Percentiles rank a stretch among this genome's conserved stretches.
Evolutionary conservation across 2,113 vertebrate species (phyloP).

Genomic region (Festucalex cinctus): DNA sequence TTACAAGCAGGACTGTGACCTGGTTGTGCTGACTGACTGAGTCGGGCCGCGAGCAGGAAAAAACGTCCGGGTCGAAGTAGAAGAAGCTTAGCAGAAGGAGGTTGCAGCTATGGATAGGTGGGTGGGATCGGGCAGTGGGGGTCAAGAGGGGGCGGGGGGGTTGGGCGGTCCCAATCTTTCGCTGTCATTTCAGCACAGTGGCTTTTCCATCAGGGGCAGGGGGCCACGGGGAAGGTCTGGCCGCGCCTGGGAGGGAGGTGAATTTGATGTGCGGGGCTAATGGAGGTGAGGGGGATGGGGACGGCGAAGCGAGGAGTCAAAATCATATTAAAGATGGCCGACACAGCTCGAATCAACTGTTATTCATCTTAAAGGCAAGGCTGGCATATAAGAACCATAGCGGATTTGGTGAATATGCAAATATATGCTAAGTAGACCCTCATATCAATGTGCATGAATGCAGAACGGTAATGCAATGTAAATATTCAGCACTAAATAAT

Average conservation of each 20-base stretch:
- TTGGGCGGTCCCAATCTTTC: slow-evolving; percentile 42
- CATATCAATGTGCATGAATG: background rate
- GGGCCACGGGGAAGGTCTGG: slow-evolving; percentile 52
- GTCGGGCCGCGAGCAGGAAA: slow-evolving; percentile 61
- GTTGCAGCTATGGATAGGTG: slow-evolving; percentile 31
- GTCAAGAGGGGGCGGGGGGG: slow-evolving; percentile 35
- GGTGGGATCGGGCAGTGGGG: slow-evolving; percentile 5
- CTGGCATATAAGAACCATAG: background rate
- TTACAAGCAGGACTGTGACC: slow-evolving; percentile 68
- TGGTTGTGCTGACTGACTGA: slow-evolving; percentile 75
- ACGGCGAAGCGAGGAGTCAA: background rate
- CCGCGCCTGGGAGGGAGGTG: slow-evolving; percentile 33
- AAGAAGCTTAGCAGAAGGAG: slow-evolving; percentile 40
- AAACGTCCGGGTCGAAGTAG: slow-evolving; percentile 51
- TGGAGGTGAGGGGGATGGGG: background rate
- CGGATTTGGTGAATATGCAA: background rate
- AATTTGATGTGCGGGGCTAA: slow-evolving; percentile 13
- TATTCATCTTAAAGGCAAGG: background rate
- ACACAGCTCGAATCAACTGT: slow-evolving; percentile 7
- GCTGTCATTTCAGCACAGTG: slow-evolving; percentile 65
- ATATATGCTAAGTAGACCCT: background rate
- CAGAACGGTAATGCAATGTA: background rate
- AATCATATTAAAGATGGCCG: slow-evolving; percentile 1
- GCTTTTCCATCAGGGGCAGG: slow-evolving; percentile 59
- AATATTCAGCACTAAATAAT: slow-evolving; percentile 6